Conservation (phyloP, 2,797 vertebrate species). For the Sebastes jordani region DNA sequence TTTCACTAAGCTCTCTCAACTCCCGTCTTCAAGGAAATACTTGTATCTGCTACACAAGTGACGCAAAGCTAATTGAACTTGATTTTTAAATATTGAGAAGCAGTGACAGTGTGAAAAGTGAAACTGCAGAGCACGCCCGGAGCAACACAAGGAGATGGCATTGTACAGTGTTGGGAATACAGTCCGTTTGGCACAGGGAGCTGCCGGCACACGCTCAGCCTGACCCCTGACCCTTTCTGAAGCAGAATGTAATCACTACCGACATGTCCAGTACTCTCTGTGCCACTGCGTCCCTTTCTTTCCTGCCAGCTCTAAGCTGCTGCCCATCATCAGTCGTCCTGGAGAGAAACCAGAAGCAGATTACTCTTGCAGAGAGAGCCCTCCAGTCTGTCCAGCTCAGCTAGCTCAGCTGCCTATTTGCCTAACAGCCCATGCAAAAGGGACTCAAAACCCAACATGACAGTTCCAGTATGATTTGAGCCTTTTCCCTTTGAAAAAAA, state of each 20-base stretch:
- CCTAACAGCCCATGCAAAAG: slow-evolving; percentile 11
- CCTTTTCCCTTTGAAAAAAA: background rate
- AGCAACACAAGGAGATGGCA: slow-evolving; percentile 13
- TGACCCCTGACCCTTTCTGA: slow-evolving; percentile 62
- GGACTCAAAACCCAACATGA: slow-evolving; percentile 8
- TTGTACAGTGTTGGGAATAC: slow-evolving; percentile 24
- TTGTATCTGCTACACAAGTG: background rate
- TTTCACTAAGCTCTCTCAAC: background rate
- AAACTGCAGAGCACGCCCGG: background rate
- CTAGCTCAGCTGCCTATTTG: slow-evolving; percentile 31
- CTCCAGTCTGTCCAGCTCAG: slow-evolving; percentile 26
- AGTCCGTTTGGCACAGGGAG: slow-evolving; percentile 30
- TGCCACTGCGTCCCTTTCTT: slow-evolving; percentile 40
- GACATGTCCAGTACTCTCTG: slow-evolving; percentile 63
- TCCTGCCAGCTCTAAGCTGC: slow-evolving; percentile 55
- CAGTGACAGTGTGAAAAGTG: slow-evolving; percentile 16
- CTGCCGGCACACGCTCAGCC: slow-evolving; percentile 28
- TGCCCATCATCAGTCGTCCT: slow-evolving; percentile 54
- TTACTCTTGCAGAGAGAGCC: slow-evolving; percentile 27
- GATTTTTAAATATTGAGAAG: slow-evolving; percentile 11
- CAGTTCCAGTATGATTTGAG: background rate
- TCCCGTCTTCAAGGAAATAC: background rate
- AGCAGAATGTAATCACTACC: slow-evolving; percentile 63
- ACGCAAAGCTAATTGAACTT: slow-evolving; percentile 6
- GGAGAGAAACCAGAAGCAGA: slow-evolving; percentile 39